phyloP scores from a whole-genome alignment of 2,888 invertebrate species.

The Temnothorax unifasciatus region DNA sequence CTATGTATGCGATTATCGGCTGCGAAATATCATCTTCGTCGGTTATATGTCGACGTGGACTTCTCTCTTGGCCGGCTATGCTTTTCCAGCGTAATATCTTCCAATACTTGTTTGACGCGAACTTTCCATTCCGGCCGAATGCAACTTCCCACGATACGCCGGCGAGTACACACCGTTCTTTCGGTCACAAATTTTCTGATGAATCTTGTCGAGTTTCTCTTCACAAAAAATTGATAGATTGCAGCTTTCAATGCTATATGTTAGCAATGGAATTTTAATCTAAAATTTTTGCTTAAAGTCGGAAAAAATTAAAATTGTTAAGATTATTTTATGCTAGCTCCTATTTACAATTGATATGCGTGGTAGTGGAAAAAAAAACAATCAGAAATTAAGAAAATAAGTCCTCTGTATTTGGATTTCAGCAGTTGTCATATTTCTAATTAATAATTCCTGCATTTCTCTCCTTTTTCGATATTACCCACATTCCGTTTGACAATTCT shows the following conservation, averaged over 20 bases:
- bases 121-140: conserved; percentile 45
- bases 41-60: conserved; percentile 45
- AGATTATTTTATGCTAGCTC: not conserved
- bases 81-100: conserved; percentile 45
- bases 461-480: not conserved
- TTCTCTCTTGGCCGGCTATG: conserved; percentile 36
- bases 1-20: conserved; percentile 50
- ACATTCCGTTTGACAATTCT: not conserved
- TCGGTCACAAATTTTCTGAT: conserved; percentile 37
- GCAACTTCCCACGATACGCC: conserved; percentile 43
- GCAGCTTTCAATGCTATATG: not conserved
- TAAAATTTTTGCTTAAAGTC: not conserved
- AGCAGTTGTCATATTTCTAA: not conserved
- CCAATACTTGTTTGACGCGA: conserved; percentile 38
- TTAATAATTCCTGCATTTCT: not conserved
- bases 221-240: not conserved
- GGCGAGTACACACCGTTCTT: conserved; percentile 6
- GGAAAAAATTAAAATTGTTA: not conserved
- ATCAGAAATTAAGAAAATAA: not conserved
- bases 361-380: not conserved
- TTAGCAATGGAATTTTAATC: not conserved
- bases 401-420: not conserved
- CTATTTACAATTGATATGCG: not conserved
- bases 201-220: not conserved
- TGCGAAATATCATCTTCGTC: conserved; percentile 44